A percentile compares a stretch with the other conserved stretches of the same genome.
Evolutionary conservation across 2,888 invertebrate species (phyloP).

Genomic region (Hypolimnas misippus): DNA sequence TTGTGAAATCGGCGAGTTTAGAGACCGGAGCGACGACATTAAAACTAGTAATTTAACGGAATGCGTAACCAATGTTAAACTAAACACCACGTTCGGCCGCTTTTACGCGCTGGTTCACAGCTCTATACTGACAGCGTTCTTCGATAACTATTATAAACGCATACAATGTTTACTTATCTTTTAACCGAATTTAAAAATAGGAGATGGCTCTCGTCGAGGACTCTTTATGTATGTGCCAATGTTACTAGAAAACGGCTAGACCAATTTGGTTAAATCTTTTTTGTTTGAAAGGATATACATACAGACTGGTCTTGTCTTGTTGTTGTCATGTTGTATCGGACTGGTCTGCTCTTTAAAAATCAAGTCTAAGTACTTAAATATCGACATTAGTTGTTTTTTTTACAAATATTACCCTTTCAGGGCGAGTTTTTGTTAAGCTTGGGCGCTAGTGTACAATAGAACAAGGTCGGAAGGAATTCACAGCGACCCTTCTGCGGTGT

Average conservation of each 20-base stretch:
- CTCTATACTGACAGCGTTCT: conserved; percentile 11
- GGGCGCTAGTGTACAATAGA: not conserved
- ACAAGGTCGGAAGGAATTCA: not conserved
- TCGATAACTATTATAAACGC: conserved; percentile 4
- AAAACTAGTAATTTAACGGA: conserved; percentile 54
- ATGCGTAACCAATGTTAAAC: conserved; percentile 58
- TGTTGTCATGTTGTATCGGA: too few species aligned
- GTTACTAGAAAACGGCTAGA: too few species aligned
- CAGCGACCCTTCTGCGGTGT: not conserved
- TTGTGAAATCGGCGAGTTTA: conserved; percentile 48
- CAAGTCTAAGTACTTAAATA: too few species aligned
- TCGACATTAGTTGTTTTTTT: too few species aligned
- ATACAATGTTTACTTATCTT: not conserved
- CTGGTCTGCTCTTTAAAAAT: too few species aligned
- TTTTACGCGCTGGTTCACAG: conserved; percentile 19
- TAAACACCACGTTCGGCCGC: conserved; percentile 46
- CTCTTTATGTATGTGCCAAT: too few species aligned
- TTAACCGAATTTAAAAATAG: too few species aligned
- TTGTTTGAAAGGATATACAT: too few species aligned
- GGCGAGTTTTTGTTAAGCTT: not conserved
- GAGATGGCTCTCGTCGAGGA: too few species aligned
- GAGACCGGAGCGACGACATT: conserved; percentile 41
- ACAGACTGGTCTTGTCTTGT: too few species aligned
- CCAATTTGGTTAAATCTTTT: too few species aligned
- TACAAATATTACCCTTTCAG: not conserved